Evolutionary conservation across 2,888 invertebrate genomes (phyloP).

Genomic region (Tetropium fuscum): DNA sequence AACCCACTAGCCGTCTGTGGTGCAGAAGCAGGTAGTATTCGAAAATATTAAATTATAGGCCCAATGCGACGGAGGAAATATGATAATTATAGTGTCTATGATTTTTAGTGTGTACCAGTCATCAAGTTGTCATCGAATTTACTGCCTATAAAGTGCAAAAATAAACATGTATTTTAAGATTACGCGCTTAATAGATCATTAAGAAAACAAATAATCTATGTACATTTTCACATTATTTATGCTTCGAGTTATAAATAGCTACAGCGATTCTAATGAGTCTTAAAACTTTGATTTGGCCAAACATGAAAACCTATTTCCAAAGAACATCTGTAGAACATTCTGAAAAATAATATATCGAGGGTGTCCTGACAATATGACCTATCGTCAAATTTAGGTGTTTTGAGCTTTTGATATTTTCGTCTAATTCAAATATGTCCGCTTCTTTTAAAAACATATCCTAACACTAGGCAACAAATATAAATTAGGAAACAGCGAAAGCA

Average conservation of each 20-base stretch:
- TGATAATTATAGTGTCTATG: conserved; percentile 8
- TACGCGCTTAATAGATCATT: not conserved
- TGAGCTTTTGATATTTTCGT: too few species aligned
- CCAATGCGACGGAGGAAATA: not conserved
- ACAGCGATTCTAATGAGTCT: not conserved
- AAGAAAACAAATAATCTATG: conserved; percentile 13
- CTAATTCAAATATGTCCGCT: too few species aligned
- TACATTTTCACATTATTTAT: conserved; percentile 14
- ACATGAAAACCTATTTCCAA: too few species aligned
- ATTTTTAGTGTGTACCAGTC: conserved; percentile 15
- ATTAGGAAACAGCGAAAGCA: too few species aligned
- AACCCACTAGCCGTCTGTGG: conserved; percentile 21
- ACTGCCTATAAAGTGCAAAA: conserved; percentile 13
- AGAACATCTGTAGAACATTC: too few species aligned
- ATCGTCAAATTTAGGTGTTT: too few species aligned
- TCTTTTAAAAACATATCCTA: too few species aligned
- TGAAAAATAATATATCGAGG: too few species aligned
- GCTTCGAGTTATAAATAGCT: not conserved
- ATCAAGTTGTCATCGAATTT: conserved; percentile 24
- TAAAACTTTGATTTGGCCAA: not conserved
- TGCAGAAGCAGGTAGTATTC: conserved; percentile 29
- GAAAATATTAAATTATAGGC: conserved; percentile 31
- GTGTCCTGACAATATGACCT: too few species aligned
- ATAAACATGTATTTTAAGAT: conserved; percentile 15
- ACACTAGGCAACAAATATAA: too few species aligned